These are phyloP conservation scores for Panthera tigris DNA, from an alignment of 2,113 vertebrate species.

Conservation along the genomic window DNA sequence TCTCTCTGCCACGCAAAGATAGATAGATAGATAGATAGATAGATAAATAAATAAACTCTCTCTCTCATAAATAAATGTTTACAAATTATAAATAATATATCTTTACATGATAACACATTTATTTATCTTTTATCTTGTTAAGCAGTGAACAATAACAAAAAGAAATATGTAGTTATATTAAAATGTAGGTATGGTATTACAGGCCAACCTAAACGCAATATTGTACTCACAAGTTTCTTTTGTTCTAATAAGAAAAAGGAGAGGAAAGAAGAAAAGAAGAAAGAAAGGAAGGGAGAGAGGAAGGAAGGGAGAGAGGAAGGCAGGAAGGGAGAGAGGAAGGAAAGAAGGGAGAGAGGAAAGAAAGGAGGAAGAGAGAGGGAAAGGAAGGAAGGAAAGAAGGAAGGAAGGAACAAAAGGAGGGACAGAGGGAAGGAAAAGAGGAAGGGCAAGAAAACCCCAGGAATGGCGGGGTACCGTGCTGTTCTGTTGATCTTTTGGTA, in stretches of 20 bases:
- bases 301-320: rapidly evolving
- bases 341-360: background rate
- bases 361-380: too few relatives aligned
- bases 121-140: background rate
- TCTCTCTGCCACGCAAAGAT: too few relatives aligned
- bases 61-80: too few relatives aligned
- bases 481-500: rapidly evolving
- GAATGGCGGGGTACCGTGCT: background rate
- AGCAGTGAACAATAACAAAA: background rate
- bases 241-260: background rate
- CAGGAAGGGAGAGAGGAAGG: rapidly evolving
- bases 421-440: rapidly evolving
- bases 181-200: background rate
- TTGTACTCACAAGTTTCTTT: background rate
- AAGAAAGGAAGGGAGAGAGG: too few relatives aligned
- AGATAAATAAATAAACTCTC: too few relatives aligned
- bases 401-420: rapidly evolving
- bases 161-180: background rate
- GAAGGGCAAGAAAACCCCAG: rapidly evolving
- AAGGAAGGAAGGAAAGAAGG: background rate
- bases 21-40: too few relatives aligned
- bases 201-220: background rate
- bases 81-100: background rate
- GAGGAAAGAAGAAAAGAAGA: background rate
- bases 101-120: background rate